Percentiles rank a stretch among this genome's conserved stretches.
Evolutionary conservation across 2,797 vertebrate species (phyloP).

Genomic region (Alectoris magna): DNA sequence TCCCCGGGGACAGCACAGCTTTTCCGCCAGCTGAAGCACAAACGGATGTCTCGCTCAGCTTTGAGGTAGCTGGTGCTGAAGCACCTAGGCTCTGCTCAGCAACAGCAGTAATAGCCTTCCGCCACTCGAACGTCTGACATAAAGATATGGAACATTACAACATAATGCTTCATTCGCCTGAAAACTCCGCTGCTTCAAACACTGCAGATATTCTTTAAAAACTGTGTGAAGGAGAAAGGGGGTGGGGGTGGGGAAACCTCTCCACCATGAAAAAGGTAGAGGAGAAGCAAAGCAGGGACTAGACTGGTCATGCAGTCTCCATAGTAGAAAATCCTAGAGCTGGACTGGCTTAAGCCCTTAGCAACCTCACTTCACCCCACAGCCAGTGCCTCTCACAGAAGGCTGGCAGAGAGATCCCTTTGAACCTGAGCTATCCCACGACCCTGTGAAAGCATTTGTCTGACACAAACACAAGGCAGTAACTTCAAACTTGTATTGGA

Average conservation of each 20-base stretch:
- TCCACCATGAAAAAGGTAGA: background rate
- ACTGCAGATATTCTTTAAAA: background rate
- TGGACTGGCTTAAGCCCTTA: background rate
- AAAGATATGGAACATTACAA: background rate
- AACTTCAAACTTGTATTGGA: conserved; percentile 29
- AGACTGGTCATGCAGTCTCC: background rate
- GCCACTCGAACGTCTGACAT: background rate
- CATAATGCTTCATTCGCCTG: background rate
- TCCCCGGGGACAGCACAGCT: conserved; percentile 14
- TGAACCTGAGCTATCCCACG: conserved; percentile 34
- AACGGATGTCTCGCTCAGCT: background rate
- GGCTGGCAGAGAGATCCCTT: background rate
- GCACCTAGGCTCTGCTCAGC: background rate
- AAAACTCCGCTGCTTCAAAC: background rate
- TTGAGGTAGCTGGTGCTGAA: background rate
- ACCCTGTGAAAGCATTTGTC: conserved; percentile 15
- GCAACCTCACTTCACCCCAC: background rate
- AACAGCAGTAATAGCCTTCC: background rate
- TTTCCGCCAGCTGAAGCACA: conserved; percentile 43
- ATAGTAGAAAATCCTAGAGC: background rate
- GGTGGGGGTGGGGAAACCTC: background rate
- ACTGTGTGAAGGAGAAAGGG: background rate
- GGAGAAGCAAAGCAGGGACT: background rate
- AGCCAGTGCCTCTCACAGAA: background rate
- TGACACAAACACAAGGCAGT: background rate